A percentile compares a stretch with the other conserved stretches of the same genome.
Evolutionary conservation across 2,888 invertebrate genomes (phyloP).

Genomic region (Pharmacophagus antenor): DNA sequence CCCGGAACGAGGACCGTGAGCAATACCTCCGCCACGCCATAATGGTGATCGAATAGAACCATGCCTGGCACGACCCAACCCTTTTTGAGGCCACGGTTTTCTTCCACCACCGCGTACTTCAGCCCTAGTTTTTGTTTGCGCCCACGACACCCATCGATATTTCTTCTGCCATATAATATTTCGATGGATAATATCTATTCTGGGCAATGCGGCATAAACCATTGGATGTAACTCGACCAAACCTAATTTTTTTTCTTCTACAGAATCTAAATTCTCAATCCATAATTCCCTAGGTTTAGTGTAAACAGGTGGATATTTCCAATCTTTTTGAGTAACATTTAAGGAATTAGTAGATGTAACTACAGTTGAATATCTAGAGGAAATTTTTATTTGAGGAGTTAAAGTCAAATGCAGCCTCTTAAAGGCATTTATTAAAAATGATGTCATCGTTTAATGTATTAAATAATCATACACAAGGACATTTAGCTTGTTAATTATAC

Average conservation of each 20-base stretch:
- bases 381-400: conserved; percentile 52
- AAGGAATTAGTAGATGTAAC: conserved; percentile 41
- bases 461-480: conserved; percentile 1
- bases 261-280: conserved; percentile 90
- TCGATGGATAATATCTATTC: conserved; percentile 91
- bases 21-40: conserved; percentile 90
- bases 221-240: conserved; percentile 94
- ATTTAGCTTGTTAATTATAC: background rate
- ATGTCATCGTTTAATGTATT: conserved; percentile 49
- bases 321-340: conserved; percentile 63
- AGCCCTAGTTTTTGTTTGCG: conserved; percentile 87
- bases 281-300: conserved; percentile 88
- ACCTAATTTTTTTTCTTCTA: conserved; percentile 89
- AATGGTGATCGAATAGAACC: conserved; percentile 95
- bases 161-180: conserved; percentile 93
- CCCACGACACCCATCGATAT: conserved; percentile 91
- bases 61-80: conserved; percentile 93
- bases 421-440: conserved; percentile 59
- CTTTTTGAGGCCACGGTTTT: conserved; percentile 99
- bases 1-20: conserved; percentile 95
- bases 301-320: conserved; percentile 77
- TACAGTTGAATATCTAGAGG: conserved; percentile 43
- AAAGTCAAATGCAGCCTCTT: conserved; percentile 59
- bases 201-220: conserved; percentile 90
- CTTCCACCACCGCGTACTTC: conserved; percentile 94